Base-by-base conservation (phyloP, 2,797 vertebrate genomes). In the Echiichthys vipera region DNA sequence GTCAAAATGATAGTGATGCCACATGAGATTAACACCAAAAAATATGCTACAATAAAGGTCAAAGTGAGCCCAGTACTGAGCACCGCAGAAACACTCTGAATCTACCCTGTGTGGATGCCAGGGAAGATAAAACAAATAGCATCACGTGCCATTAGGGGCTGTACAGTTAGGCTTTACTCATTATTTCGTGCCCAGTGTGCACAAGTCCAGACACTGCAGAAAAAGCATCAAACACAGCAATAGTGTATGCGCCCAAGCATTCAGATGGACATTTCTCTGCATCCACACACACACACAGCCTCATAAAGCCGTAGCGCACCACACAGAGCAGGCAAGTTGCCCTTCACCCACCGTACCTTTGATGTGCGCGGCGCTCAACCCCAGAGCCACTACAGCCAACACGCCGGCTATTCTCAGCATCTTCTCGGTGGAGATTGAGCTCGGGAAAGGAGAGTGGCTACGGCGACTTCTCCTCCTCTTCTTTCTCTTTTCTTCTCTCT, bases 341-440 rank as follows among this genome's bases (percentile, higher is more conserved):
- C 91, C 90, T 89, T 88, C 91, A 95, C 95, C 91, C 92, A 94
- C 78, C 90, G 76, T 91, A 92, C 96, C 96, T 96, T 95, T 96
- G 78, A 91, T 93, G 93, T 89, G 93, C 74, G 92, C 92, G 78
- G 92, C 89, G 93, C 94, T 94, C 91, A 92, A 76, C 74, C 92
- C 92, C 84, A 90, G 57, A 74, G 79, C 87, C 65, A 93, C 53
- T 9, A 92, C 62, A 71, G 86, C 81, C 90, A 92, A 42, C 84
- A 92, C 81, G 78, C 88, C 71, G 85, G 83, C 71, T 75, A 75
- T 80, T 78, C 90, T 91, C 89, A 93, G 93, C 92, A 91, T 93
- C 91, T 92, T 91, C 85, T 78, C 80, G 68, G 71, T 24, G 83
- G 68, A 80, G 65, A 80, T 73, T 82, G 74, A 74, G 77, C 58